These are phyloP conservation scores for Oegoconia quadripuncta DNA, from an alignment of 2,888 invertebrate genomes.

Conservation along the genomic window DNA sequence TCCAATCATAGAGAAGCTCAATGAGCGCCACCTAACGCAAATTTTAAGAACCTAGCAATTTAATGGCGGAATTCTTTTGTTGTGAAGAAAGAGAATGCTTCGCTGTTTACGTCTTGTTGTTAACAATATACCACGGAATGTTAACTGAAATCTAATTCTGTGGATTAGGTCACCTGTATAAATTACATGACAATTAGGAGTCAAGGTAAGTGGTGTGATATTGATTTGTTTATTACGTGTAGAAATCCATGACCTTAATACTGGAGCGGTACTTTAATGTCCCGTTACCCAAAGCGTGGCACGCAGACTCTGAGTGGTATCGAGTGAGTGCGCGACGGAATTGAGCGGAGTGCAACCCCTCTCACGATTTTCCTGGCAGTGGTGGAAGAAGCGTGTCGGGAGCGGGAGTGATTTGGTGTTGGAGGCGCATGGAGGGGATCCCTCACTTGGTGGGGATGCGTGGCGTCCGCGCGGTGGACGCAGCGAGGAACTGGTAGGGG, in stretches of 20 bases:
- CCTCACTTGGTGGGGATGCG: conserved; percentile 76
- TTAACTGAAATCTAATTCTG: conserved; percentile 15
- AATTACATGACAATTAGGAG: conserved; percentile 17
- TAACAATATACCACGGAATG: conserved; percentile 23
- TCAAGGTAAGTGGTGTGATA: conserved; percentile 40
- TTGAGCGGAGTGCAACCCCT: conserved; percentile 68
- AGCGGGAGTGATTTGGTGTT: conserved; percentile 74
- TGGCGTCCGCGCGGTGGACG: conserved; percentile 59
- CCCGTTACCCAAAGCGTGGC: conserved; percentile 74
- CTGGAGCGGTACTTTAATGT: conserved; percentile 29
- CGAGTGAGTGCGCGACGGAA: conserved; percentile 55
- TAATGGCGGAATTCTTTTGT: conserved; percentile 66
- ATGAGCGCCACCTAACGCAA: conserved; percentile 59
- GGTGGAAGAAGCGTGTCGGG: conserved; percentile 76
- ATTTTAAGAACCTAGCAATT: conserved; percentile 42
- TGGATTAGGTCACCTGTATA: conserved; percentile 15
- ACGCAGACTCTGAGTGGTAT: conserved; percentile 42
- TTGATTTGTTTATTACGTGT: conserved; percentile 49
- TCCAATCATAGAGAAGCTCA: conserved; percentile 41
- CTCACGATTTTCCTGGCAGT: conserved; percentile 68
- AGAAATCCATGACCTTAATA: conserved; percentile 25
- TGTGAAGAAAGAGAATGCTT: conserved; percentile 52
- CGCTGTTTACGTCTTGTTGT: conserved; percentile 33
- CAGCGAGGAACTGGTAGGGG: conserved; percentile 72
- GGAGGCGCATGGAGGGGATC: conserved; percentile 76